phyloP scores from a whole-genome alignment of 2,888 invertebrate species.

The Sphinx pinastri region DNA sequence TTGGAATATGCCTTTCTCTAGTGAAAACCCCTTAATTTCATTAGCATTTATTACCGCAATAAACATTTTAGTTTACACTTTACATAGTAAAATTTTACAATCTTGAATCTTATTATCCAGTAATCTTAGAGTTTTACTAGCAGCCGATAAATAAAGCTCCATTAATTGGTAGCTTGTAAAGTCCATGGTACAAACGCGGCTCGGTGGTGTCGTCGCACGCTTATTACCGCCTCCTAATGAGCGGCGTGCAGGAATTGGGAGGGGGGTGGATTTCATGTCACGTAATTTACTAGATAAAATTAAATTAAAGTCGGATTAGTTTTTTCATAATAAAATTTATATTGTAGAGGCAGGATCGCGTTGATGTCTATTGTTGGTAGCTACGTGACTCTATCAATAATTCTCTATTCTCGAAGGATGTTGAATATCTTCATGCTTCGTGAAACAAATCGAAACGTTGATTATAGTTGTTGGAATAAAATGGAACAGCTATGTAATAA shows the following conservation, averaged over 20 bases:
- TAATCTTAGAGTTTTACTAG: conserved; percentile 21
- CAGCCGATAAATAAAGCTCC: conserved; percentile 21
- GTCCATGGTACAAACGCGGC: conserved; percentile 14
- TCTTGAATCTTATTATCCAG: conserved; percentile 15
- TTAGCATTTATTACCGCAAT: neutral
- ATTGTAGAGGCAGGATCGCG: neutral
- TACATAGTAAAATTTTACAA: conserved; percentile 7
- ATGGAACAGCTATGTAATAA: too few relatives aligned
- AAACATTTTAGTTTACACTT: neutral
- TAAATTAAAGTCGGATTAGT: neutral
- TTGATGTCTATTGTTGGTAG: conserved; percentile 8
- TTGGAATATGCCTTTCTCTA: neutral
- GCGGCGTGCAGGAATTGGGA: neutral
- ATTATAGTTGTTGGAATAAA: too few relatives aligned
- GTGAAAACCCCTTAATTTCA: neutral
- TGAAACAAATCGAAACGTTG: too few relatives aligned
- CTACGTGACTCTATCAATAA: neutral
- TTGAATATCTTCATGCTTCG: neutral
- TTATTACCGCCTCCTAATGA: conserved; percentile 26
- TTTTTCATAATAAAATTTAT: neutral
- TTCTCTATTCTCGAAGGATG: neutral
- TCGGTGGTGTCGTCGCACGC: conserved; percentile 18
- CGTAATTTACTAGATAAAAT: conserved; percentile 2
- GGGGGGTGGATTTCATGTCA: neutral
- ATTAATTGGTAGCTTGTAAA: conserved; percentile 23